Evolutionary conservation across 2,113 vertebrate species (phyloP).

Genomic region (Fulmarus glacialis): DNA sequence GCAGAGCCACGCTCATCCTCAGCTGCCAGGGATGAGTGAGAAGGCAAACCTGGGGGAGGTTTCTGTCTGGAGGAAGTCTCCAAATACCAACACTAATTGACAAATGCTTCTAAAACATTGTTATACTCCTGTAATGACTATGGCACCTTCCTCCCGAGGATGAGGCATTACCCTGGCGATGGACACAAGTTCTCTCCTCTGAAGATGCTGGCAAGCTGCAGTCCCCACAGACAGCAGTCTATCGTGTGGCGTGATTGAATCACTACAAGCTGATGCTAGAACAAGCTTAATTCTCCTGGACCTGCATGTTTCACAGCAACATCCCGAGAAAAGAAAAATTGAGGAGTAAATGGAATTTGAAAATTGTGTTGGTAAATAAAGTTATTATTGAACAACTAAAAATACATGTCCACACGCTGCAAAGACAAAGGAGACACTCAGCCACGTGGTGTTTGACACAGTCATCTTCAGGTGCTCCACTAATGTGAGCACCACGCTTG

Average conservation of each 20-base stretch:
- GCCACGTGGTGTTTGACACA: accelerated
- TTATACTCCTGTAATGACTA: background rate
- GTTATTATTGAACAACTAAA: background rate
- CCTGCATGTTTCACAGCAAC: background rate
- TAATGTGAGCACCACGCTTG: background rate
- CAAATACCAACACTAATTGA: background rate
- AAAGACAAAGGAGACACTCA: background rate
- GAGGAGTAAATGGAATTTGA: background rate
- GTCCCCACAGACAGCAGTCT: background rate
- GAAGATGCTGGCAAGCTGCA: accelerated
- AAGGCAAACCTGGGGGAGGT: background rate
- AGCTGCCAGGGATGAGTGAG: background rate
- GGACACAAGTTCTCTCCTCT: background rate
- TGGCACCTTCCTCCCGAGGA: background rate
- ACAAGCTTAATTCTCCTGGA: background rate
- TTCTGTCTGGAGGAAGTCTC: background rate
- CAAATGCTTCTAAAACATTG: background rate
- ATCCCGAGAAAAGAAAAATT: background rate
- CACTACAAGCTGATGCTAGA: background rate
- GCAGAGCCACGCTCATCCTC: background rate
- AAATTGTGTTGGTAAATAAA: background rate
- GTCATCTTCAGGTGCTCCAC: background rate
- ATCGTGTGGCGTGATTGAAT: accelerated
- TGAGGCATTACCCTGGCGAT: background rate
- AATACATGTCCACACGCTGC: background rate